Evolutionary conservation across 2,888 invertebrate species (phyloP).

Genomic region (Ormyrus thymus): DNA sequence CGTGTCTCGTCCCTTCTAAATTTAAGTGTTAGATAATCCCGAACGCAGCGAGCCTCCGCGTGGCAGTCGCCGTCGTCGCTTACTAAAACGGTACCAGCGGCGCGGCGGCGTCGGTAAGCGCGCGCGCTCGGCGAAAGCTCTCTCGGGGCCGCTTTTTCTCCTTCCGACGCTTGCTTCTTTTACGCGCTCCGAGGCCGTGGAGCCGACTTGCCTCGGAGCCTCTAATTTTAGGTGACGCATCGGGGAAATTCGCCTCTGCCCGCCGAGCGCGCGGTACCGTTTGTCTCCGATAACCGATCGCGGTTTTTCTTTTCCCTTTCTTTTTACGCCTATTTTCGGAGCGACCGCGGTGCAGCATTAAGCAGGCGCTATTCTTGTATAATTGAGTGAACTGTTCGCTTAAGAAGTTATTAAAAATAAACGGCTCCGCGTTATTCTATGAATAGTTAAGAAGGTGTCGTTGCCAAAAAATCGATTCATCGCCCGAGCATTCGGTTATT

Average conservation of each 20-base stretch:
- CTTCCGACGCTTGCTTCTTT: slow-evolving; percentile 26
- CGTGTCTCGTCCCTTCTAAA: slow-evolving; percentile 63
- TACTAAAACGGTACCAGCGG: slow-evolving; percentile 60
- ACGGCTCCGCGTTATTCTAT: slow-evolving; percentile 15
- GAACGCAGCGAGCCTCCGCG: slow-evolving; percentile 49
- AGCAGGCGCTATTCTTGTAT: no score
- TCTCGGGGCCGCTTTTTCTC: slow-evolving; percentile 57
- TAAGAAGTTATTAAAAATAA: no score
- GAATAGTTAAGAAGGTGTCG: slow-evolving; percentile 34
- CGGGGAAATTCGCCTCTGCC: neutral
- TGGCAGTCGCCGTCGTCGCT: slow-evolving; percentile 57
- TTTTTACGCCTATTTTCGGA: no score
- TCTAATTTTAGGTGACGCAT: slow-evolving; percentile 12
- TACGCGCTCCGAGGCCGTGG: neutral
- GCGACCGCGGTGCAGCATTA: no score
- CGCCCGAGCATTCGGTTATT: slow-evolving; percentile 28
- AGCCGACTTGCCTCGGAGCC: neutral
- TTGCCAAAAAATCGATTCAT: slow-evolving; percentile 44
- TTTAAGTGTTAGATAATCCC: slow-evolving; percentile 74
- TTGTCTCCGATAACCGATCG: no score
- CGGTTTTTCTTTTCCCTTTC: no score
- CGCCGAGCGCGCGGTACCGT: no score
- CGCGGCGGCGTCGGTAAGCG: slow-evolving; percentile 14
- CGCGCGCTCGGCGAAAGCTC: neutral
- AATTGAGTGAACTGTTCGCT: no score